Base-by-base conservation (phyloP, 2,797 vertebrate genomes). In the Cirrhinus mrigala region DNA sequence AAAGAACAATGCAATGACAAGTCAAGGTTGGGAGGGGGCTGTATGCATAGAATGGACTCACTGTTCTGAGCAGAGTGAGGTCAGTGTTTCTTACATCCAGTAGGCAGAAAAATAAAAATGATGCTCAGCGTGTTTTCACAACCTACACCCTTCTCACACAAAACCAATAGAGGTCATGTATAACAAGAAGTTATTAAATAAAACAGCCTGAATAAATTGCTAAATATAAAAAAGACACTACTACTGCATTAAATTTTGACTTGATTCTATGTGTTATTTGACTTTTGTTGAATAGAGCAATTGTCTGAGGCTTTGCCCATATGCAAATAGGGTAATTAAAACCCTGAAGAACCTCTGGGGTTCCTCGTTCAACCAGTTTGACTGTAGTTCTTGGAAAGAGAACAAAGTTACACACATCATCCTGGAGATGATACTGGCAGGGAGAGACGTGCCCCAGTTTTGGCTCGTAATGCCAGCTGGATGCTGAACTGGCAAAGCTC, bases 31-130 rank as follows among this genome's bases (percentile, higher is more conserved):
- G 56, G 73, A 70, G 71, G 82, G 79, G 68, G 71, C 58, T 20
- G 75, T 46, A 76, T 37, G 22, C 58, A 70, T 62, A 84, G 82
- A 89, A 87, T 74, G 68, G 79, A 46, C 56, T 84, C 81, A 27
- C 84, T 90, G 89, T 90, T 88, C 79, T n/a, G 58, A 77, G 27
- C 54, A 73, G 66, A 81, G 58, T 79, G 85, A 86, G 82, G 78
- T 82, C 87, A 82, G 82, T 84, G 85, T 81, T 62, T 66, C 85
- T 87, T 56, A 66, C 18, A 52, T 58, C 76, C 18, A 79, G 77
- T 44, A 18, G 83, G 79, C 75, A 70, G 79, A 66, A 80, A 87
- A 27, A 66, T 44, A 50, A 66, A 37, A 50, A 66, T n/a, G 16
- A 24, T 69, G 80, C 52, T 56, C 62, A 71, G 33, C 8, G 6